Base-by-base conservation (phyloP, 1,140 invertebrate species). In the Vollenhovia emeryi region DNA sequence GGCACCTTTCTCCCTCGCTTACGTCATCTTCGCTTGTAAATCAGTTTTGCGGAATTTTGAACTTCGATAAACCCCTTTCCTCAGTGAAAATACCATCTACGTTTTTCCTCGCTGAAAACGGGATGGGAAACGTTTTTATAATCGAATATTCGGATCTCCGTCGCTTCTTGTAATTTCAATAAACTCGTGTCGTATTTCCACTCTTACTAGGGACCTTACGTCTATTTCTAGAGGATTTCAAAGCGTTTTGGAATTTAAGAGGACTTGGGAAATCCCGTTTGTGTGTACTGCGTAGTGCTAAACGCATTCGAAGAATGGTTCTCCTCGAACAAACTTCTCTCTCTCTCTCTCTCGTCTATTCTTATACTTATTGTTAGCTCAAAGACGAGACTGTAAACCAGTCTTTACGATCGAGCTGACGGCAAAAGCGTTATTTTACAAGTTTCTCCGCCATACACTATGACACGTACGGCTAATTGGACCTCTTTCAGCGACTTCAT, bases 371-470 rank as follows among this genome's bases (percentile, higher is more conserved):
- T 6, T n/a, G n/a, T 68, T 27, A 48, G 71, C 45, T 79, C 62
- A 71, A 64, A 73, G 73, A 52, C 33, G 36, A 76, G 21, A 48
- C 68, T 69, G 43, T 85, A 86, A 86, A 86, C 60, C 21, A 52
- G 33, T 43, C 40, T 86, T 88, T 66, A 88, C 71, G 78, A 88
- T 76, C 78, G 59, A 55, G 62, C 30, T 18, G 60, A 71, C 62
- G 30, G 60, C 71, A 71, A 73, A 83, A 68, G 57, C 78, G 57
- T 87, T 87, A 87, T 86, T 87, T 87, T 86, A 86, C 86, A 82
- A 60, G 74, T 85, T 71, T 59, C 73, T 48, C 24, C 86, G 48
- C 59, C 62, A 18, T 79, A 76, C 36, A 57, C 59, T 15, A 18
- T 60, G 69, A 75, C 68, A 82, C 57, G 52, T 36, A 40, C 48